Percentiles rank a stretch among this genome's conserved stretches.
These are phyloP conservation scores for Heteractis magnifica DNA, from an alignment of 92 coral and sea anemone species.

Conservation along the genomic window DNA sequence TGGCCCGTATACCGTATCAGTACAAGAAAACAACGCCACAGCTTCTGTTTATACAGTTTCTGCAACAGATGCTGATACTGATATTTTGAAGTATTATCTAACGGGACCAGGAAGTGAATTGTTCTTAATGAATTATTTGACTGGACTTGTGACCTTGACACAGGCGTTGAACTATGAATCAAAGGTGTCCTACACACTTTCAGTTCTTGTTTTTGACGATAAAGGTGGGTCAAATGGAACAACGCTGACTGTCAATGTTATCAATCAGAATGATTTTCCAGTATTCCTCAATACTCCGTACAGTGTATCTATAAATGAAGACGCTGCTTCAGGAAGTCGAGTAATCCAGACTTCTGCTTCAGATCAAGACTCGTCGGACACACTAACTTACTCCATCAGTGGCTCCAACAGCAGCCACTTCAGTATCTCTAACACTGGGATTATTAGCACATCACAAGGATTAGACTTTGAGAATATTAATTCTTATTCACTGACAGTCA, in stretches of 20 bases:
- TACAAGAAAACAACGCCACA: constrained; percentile 42
- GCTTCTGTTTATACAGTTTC: constrained; percentile 46
- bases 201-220: constrained; percentile 43
- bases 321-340: constrained; percentile 46
- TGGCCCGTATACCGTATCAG: constrained; percentile 45
- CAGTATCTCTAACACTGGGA: constrained; percentile 50
- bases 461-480: constrained; percentile 59
- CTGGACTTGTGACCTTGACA: constrained; percentile 47
- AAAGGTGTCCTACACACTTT: constrained; percentile 28
- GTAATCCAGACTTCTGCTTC: constrained; percentile 54
- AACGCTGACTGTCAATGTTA: constrained; percentile 42
- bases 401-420: constrained; percentile 54
- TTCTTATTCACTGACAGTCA: constrained; percentile 59
- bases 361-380: constrained; percentile 52
- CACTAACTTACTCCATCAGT: constrained; percentile 42
- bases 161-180: constrained; percentile 56
- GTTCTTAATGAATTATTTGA: constrained; percentile 44
- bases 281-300: constrained; percentile 50
- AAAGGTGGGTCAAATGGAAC: constrained; percentile 45
- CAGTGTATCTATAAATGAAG: constrained; percentile 54
- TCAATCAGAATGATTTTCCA: constrained; percentile 61
- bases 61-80: constrained; percentile 68
- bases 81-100: constrained; percentile 45
- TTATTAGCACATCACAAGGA: constrained; percentile 36
- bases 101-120: constrained; percentile 51